A percentile compares a stretch with the other conserved stretches of the same genome.
Conservation (phyloP, 2,888 invertebrate species). For the Cyaniris semiargus region DNA sequence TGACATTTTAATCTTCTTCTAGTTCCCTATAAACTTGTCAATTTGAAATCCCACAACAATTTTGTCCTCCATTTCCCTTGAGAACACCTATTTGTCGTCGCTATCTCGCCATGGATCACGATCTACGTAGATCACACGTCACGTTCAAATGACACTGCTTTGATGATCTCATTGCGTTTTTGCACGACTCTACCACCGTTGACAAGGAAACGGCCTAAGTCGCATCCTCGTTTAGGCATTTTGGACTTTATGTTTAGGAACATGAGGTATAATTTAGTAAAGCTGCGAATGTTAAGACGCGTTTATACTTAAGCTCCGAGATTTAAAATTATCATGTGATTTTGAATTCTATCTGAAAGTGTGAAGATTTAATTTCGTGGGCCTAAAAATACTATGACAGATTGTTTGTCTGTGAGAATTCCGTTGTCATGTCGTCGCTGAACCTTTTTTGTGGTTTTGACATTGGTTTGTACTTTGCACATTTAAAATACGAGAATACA, state of each 20-base stretch:
- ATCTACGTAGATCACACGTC: constrained; percentile 52
- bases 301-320: not conserved
- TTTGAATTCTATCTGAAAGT: not conserved
- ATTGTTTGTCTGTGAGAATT: constrained; percentile 46
- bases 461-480: constrained; percentile 32
- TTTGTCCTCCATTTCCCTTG: constrained; percentile 30
- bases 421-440: constrained; percentile 43
- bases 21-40: too few relatives aligned
- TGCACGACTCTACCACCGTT: constrained; percentile 57
- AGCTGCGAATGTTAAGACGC: not conserved
- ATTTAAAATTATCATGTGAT: not conserved
- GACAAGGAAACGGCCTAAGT: not conserved
- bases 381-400: not conserved
- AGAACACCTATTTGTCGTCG: constrained; percentile 49
- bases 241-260: not conserved
- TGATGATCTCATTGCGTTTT: constrained; percentile 75
- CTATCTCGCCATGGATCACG: constrained; percentile 47
- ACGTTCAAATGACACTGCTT: constrained; percentile 59
- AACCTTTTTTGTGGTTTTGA: constrained; percentile 37
- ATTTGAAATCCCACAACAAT: not conserved
- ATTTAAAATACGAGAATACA: constrained; percentile 2
- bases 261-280: not conserved
- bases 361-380: not conserved
- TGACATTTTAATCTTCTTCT: too few relatives aligned
- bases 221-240: not conserved